Evolutionary conservation across 2,113 vertebrate genomes (phyloP).

Genomic region (Tachysurus fulvidraco): DNA sequence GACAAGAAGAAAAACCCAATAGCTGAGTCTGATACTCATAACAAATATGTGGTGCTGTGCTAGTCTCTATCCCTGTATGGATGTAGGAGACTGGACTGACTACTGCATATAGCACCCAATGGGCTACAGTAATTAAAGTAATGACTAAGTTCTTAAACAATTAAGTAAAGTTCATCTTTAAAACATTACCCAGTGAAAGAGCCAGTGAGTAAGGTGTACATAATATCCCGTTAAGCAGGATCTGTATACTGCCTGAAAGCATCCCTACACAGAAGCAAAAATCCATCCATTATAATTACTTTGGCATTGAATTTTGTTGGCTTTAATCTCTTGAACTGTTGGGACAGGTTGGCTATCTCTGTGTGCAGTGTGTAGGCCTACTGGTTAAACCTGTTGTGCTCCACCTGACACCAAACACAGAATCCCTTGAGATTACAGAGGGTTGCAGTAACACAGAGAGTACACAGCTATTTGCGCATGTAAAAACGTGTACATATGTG

Average conservation of each 20-base stretch:
- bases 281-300: neutral
- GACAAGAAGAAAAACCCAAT: neutral
- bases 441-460: neutral
- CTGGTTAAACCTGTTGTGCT: constrained; percentile 51
- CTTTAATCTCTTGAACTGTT: constrained; percentile 1
- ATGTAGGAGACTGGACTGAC: neutral
- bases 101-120: neutral
- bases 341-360: constrained; percentile 11
- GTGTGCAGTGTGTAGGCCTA: neutral
- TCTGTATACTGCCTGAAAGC: neutral
- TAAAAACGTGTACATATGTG: constrained; percentile 4
- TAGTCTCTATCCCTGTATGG: neutral
- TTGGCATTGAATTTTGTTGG: neutral
- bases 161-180: neutral
- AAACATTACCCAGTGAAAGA: neutral
- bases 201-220: neutral
- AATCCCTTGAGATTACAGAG: constrained; percentile 18
- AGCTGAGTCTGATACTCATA: neutral
- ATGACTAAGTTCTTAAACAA: no score
- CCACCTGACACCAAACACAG: constrained; percentile 31
- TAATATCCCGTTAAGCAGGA: neutral
- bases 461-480: neutral
- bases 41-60: constrained; percentile 18
- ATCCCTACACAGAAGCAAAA: neutral
- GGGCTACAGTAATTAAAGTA: neutral